A percentile compares a stretch with the other conserved stretches of the same genome.
phyloP scores from a whole-genome alignment of 2,888 invertebrate species.

The Spilosoma lubricipeda region DNA sequence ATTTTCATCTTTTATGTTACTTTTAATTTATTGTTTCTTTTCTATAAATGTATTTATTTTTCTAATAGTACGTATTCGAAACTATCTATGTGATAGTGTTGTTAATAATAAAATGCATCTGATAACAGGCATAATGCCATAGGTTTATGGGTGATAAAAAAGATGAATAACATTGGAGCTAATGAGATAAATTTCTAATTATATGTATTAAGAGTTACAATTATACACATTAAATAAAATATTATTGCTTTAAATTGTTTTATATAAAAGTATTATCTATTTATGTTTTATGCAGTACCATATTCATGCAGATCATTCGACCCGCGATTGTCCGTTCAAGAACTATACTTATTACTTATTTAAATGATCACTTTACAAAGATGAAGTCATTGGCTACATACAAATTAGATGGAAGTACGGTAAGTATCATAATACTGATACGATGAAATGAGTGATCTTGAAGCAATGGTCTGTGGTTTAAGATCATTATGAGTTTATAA shows the following conservation, averaged over 20 bases:
- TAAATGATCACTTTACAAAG: constrained; percentile 9
- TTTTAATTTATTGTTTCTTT: too few species aligned
- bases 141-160: too few species aligned
- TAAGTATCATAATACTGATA: constrained; percentile 14
- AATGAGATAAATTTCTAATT: too few species aligned
- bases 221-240: too few species aligned
- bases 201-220: too few species aligned
- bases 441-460: constrained; percentile 17
- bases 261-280: neutral
- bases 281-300: neutral
- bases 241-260: neutral
- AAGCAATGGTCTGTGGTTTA: constrained; percentile 11
- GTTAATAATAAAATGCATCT: neutral
- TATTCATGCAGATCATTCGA: neutral
- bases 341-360: constrained; percentile 1
- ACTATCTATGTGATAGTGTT: neutral
- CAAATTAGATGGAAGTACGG: constrained; percentile 6
- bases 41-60: too few species aligned
- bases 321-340: neutral
- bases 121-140: too few species aligned
- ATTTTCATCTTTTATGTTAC: too few species aligned
- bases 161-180: too few species aligned
- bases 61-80: neutral
- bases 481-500: constrained; percentile 18
- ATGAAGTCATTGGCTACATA: constrained; percentile 11